Base-by-base conservation (phyloP, 2,113 vertebrate species). In the Elachura formosa region DNA sequence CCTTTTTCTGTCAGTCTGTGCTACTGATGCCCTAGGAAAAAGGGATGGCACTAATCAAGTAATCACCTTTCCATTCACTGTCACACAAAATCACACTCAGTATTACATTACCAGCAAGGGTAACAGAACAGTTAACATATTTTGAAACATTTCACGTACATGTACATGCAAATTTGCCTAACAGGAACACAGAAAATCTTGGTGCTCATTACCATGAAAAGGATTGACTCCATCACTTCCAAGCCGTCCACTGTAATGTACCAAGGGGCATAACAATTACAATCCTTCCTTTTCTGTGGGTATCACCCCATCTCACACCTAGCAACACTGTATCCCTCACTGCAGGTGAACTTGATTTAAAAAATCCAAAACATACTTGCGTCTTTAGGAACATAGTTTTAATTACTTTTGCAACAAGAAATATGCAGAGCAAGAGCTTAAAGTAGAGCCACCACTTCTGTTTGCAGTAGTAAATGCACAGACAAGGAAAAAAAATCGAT, bases 201-300 rank as follows among this genome's bases (percentile, higher is more conserved):
- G 3, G n/a, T 49, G n/a, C 9, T 58, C 7, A 28, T 23, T 55
- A 67, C 33, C 25, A 34, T 13, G 21, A 83, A 71, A 14, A 61
- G 17, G 24, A 31, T 12, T 78, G 64, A 62, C 9, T 52, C 31
- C 36, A 48, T 62, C 21, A 28, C 73, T 62, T 87, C 14, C 20
- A 55, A 88, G 36, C 33, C 21, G 43, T 34, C 26, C 46, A 11
- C 1, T 5, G 5, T 16, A 74, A 54, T 4, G 29, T 43, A 62
- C 28, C 1, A 1, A 18, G 20, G 9, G 36, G 4, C 0, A 2
- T 5, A 26, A 21, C 3, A 68, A 46, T 26, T 14, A 52, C 19
- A 31, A 14, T 49, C 24, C 36, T 58, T 66, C 14, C 25, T 16
- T n/a, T 71, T 49, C 38, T 36, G 10, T 24, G 28, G 5, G 0